phyloP scores from a whole-genome alignment of 1,140 invertebrate species.

The Lasaia peninsularis region DNA sequence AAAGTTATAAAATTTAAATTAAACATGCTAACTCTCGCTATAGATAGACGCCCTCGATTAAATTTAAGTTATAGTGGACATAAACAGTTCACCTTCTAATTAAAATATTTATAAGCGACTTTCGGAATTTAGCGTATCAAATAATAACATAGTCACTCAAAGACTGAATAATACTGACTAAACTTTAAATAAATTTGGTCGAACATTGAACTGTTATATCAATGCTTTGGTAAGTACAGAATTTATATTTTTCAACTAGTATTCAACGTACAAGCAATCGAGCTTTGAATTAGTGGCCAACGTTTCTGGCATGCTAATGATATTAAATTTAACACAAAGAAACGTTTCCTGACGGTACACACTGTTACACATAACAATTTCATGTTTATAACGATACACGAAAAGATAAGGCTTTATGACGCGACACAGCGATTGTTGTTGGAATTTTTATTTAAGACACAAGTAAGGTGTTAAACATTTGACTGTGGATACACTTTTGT shows the following conservation, averaged over 20 bases:
- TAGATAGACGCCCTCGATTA: not conserved
- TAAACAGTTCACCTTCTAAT: too few species aligned
- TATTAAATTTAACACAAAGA: conserved; percentile 34
- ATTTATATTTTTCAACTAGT: conserved; percentile 39
- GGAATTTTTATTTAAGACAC: conserved; percentile 5
- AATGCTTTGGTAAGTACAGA: conserved; percentile 34
- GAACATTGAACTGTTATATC: conserved; percentile 39
- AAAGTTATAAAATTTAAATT: too few species aligned
- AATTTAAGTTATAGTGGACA: not conserved
- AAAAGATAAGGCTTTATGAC: conserved; percentile 27
- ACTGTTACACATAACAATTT: conserved; percentile 39
- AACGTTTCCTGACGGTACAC: conserved; percentile 33
- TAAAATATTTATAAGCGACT: not conserved
- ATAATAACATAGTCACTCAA: not conserved
- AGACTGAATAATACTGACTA: conserved; percentile 25
- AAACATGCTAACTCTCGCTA: too few species aligned
- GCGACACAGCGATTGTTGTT: conserved; percentile 12
- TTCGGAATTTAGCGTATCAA: not conserved
- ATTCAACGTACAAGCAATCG: conserved; percentile 31
- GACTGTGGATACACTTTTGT: not conserved
- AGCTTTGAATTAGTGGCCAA: conserved; percentile 38
- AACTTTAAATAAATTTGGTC: conserved; percentile 16
- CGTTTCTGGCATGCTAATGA: conserved; percentile 41
- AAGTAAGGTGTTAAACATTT: not conserved
- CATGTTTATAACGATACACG: conserved; percentile 24